phyloP scores from a whole-genome alignment of 2,797 vertebrate genomes.

The Linurgus olivaceus region DNA sequence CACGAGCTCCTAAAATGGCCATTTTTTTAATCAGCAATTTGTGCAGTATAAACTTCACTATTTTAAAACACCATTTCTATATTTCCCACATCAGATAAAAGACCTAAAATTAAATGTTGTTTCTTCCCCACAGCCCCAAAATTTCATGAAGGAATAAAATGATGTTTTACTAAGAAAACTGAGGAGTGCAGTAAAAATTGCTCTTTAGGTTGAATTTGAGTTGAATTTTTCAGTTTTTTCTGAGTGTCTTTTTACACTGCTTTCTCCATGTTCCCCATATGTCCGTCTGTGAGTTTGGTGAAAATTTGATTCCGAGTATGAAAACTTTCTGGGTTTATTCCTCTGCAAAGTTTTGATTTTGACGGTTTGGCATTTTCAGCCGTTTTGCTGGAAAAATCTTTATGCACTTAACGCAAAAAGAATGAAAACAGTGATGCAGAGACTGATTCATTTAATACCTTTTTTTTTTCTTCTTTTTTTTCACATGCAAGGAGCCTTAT shows the following conservation, averaged over 20 bases:
- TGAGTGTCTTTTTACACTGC: neutral
- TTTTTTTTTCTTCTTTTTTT: neutral
- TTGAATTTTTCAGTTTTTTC: neutral
- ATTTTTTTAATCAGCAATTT: neutral
- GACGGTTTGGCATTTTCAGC: neutral
- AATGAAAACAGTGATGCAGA: slow-evolving; percentile 31
- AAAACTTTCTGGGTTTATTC: slow-evolving; percentile 40
- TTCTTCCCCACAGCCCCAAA: neutral
- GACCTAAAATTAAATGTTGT: neutral
- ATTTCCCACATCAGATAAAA: neutral
- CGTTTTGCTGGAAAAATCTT: slow-evolving; percentile 17
- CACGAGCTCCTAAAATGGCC: fast-evolving
- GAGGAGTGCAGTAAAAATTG: neutral
- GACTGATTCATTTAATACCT: slow-evolving; percentile 24
- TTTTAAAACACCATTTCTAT: neutral
- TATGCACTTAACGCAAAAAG: neutral
- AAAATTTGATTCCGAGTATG: neutral
- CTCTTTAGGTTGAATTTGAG: neutral
- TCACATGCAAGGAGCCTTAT: neutral
- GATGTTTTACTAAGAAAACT: neutral
- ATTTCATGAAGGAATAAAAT: neutral
- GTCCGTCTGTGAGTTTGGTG: neutral
- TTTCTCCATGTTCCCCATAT: neutral
- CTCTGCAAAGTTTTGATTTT: neutral
- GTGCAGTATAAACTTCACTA: neutral